Evolutionary conservation across 2,797 vertebrate species (phyloP).

Genomic region (Lithobates sylvaticus): DNA sequence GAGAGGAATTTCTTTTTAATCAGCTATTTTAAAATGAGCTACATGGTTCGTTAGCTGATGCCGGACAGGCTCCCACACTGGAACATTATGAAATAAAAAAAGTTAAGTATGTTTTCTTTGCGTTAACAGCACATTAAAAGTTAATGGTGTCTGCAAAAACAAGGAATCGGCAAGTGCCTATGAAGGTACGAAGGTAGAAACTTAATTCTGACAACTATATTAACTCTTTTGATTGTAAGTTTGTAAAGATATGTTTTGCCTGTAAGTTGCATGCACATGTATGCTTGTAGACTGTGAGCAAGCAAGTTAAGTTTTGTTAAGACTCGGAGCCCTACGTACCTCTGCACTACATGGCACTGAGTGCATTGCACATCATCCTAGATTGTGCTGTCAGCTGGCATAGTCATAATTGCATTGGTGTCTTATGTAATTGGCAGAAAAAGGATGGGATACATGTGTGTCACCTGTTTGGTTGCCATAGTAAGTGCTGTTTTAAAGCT

Average conservation of each 20-base stretch:
- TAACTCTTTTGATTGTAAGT: constrained; percentile 13
- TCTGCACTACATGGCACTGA: too few relatives aligned
- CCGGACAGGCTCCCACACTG: constrained; percentile 41
- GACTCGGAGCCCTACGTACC: too few relatives aligned
- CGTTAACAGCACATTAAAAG: constrained; percentile 53
- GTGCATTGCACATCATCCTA: too few relatives aligned
- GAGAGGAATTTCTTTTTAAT: constrained; percentile 50
- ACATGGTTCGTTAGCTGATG: constrained; percentile 46
- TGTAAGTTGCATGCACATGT: too few relatives aligned
- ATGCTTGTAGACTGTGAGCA: too few relatives aligned
- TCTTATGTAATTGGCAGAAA: too few relatives aligned
- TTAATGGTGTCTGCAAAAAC: constrained; percentile 55
- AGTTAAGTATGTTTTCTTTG: constrained; percentile 57
- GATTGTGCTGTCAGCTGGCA: too few relatives aligned
- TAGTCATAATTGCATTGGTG: too few relatives aligned
- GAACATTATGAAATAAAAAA: constrained; percentile 53
- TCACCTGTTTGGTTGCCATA: too few relatives aligned
- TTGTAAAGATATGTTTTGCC: background rate
- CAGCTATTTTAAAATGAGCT: constrained; percentile 48
- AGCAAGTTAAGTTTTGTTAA: too few relatives aligned
- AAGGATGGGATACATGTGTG: too few relatives aligned
- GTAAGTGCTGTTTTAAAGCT: too few relatives aligned
- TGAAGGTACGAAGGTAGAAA: constrained; percentile 23
- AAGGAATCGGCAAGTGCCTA: constrained; percentile 41
- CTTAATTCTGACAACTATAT: background rate